Percentiles rank a stretch among this genome's conserved stretches.
These are phyloP conservation scores for Acanthochromis polyacanthus DNA, from an alignment of 2,113 vertebrate genomes.

Conservation along the genomic window DNA sequence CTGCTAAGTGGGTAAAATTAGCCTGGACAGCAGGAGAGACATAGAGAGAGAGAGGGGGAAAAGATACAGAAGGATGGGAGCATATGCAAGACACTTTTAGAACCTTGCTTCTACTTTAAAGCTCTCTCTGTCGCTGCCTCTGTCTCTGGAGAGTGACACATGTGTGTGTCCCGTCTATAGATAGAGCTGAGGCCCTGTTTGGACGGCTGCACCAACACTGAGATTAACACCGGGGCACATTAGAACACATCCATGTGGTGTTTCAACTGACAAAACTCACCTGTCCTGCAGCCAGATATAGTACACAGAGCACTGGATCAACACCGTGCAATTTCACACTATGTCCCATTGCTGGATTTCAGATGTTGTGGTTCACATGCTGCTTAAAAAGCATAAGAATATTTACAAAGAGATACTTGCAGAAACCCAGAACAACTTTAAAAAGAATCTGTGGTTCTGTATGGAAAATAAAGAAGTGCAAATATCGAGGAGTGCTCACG, in stretches of 20 bases:
- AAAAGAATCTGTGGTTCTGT: neutral
- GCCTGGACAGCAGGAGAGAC: constrained; percentile 18
- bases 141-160: constrained; percentile 48
- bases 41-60: neutral
- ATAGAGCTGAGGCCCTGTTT: constrained; percentile 60
- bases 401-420: neutral
- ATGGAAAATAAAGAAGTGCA: neutral
- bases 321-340: neutral
- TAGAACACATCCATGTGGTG: constrained; percentile 22
- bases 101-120: constrained; percentile 60
- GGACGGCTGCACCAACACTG: constrained; percentile 17
- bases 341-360: neutral
- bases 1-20: constrained; percentile 73
- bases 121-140: constrained; percentile 47
- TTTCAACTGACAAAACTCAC: constrained; percentile 40
- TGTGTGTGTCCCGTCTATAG: constrained; percentile 64
- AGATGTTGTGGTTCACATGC: neutral
- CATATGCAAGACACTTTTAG: constrained; percentile 71
- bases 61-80: constrained; percentile 46
- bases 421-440: too few species aligned
- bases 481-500: too few species aligned
- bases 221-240: constrained; percentile 26
- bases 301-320: neutral
- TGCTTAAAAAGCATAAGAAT: neutral
- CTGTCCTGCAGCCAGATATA: constrained; percentile 43